phyloP scores from a whole-genome alignment of 1,140 invertebrate genomes.

The Protaetia brevitarsis region DNA sequence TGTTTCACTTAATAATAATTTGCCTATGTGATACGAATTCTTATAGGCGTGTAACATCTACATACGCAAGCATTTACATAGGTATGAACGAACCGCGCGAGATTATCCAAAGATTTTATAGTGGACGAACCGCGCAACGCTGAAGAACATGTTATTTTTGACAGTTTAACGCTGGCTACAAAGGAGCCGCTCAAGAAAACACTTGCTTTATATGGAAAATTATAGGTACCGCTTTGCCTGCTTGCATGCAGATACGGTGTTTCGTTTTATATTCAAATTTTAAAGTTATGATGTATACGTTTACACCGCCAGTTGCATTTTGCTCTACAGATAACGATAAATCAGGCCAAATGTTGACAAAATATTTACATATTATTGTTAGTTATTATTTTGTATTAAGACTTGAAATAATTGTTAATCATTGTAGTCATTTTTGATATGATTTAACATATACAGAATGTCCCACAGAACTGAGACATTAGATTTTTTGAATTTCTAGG shows the following conservation, averaged over 20 bases:
- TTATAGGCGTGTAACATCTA: background rate
- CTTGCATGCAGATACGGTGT: background rate
- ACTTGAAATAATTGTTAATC: too few relatives aligned
- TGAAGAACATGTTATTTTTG: slow-evolving; percentile 23
- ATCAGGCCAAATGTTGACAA: too few relatives aligned
- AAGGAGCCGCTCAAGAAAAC: background rate
- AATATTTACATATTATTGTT: too few relatives aligned
- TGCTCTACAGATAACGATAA: too few relatives aligned
- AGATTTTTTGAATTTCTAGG: too few relatives aligned
- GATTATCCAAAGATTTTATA: background rate
- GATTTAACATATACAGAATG: too few relatives aligned
- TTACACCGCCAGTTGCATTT: background rate
- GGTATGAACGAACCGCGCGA: too few relatives aligned
- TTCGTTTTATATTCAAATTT: background rate
- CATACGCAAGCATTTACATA: too few relatives aligned
- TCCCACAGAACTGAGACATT: too few relatives aligned
- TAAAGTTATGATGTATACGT: background rate
- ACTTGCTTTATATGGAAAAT: background rate
- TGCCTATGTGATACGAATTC: slow-evolving; percentile 23
- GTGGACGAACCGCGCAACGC: background rate
- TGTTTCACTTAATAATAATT: slow-evolving; percentile 23
- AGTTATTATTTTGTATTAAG: too few relatives aligned
- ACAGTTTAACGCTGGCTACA: slow-evolving; percentile 13
- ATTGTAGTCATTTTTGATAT: too few relatives aligned
- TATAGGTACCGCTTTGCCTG: background rate